phyloP scores from a whole-genome alignment of 2,797 vertebrate genomes.

The Rhinella marina region DNA sequence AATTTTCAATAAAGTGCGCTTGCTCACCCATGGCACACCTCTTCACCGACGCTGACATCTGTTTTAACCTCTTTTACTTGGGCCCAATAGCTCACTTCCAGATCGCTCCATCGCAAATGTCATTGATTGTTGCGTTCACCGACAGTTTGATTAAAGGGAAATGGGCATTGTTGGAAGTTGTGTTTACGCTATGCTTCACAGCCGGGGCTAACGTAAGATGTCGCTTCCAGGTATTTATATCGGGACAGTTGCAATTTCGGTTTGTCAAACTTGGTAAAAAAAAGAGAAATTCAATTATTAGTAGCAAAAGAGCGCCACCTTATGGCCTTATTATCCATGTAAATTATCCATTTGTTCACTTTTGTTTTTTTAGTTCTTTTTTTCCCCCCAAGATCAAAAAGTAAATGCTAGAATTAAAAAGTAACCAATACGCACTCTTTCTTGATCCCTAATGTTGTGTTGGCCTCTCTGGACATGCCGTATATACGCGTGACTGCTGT shows the following conservation, averaged over 20 bases:
- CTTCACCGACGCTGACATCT: slow-evolving; percentile 54
- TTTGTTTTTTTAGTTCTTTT: background rate
- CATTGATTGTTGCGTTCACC: slow-evolving; percentile 15
- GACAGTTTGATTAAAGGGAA: slow-evolving; percentile 26
- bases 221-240: background rate
- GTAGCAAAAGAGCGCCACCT: background rate
- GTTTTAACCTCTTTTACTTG: slow-evolving; percentile 54
- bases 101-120: slow-evolving; percentile 5
- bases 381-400: too few species aligned
- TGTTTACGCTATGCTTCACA: slow-evolving; percentile 21
- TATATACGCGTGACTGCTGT: too few species aligned
- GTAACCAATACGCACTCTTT: too few species aligned
- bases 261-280: too few species aligned
- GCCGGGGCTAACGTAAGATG: background rate
- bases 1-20: slow-evolving; percentile 54
- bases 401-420: too few species aligned
- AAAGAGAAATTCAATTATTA: background rate
- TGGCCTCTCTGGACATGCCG: too few species aligned
- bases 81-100: slow-evolving; percentile 18
- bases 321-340: background rate
- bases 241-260: background rate
- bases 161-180: slow-evolving; percentile 11
- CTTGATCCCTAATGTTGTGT: too few species aligned
- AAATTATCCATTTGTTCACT: background rate
- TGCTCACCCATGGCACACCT: slow-evolving; percentile 56